phyloP scores from a whole-genome alignment of 2,797 vertebrate genomes.

The Phylloscopus collybita region DNA sequence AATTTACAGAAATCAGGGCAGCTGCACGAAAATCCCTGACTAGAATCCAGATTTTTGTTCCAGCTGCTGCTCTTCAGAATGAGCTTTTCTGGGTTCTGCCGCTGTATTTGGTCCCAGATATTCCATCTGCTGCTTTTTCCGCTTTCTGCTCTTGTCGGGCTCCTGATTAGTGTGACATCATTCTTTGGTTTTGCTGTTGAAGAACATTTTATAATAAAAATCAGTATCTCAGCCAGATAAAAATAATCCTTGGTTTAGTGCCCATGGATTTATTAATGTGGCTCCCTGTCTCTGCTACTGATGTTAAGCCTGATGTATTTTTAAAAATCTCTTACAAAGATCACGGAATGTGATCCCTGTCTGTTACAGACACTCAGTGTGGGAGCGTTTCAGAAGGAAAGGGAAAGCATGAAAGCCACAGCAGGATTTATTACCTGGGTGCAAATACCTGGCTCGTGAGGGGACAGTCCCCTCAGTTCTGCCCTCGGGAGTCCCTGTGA shows the following conservation, averaged over 20 bases:
- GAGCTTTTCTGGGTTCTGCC: neutral
- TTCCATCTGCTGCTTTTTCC: neutral
- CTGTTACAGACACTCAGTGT: neutral
- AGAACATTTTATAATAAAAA: slow-evolving; percentile 29
- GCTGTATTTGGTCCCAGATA: neutral
- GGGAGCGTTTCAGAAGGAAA: neutral
- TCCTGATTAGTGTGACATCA: neutral
- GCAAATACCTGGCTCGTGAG: neutral
- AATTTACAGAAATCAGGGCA: neutral
- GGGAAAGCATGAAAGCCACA: neutral
- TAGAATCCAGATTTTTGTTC: neutral
- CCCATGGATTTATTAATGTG: slow-evolving; percentile 4
- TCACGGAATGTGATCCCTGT: neutral
- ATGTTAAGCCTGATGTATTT: neutral
- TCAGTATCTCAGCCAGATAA: neutral
- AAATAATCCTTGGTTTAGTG: slow-evolving; percentile 32
- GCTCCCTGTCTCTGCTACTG: neutral
- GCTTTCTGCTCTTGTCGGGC: neutral
- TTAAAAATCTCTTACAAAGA: neutral
- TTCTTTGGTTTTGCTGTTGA: neutral
- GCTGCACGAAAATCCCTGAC: neutral
- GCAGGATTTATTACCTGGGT: neutral
- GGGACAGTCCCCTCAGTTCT: rapidly evolving
- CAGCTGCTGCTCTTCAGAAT: neutral
- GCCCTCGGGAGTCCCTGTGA: rapidly evolving